Base-by-base conservation (phyloP, 2,113 vertebrate genomes). In the Serinus canaria region DNA sequence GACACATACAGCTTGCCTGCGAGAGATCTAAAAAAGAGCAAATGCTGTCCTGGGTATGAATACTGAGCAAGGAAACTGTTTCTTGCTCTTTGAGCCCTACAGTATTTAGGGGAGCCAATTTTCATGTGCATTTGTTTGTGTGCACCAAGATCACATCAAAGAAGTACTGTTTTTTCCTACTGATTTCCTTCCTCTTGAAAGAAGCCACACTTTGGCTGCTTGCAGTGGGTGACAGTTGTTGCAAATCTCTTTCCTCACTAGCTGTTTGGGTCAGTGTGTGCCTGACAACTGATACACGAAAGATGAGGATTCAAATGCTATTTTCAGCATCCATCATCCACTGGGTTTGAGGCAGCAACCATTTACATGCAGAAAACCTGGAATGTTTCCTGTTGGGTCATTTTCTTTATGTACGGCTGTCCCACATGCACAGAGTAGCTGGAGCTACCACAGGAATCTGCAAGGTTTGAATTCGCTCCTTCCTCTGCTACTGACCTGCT, bases 1-100 rank as follows among this genome's bases (percentile, higher is more conserved):
- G 18, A 17, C 33, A 35, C 0, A 0, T 55, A 16, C 21, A 44
- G 19, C 35, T 50, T 81, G 37, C 18, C 25, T 27, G 14, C 0
- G 2, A 73, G 30, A 59, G 24, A 37, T 30, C 16, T 52, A 20
- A 72, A 60, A 75, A 28, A 11, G 18, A 74, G 19, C 35, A 55
- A 39, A 16, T 55, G 52, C 58, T 70, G 31, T 52, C 80, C 43
- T 50, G 47, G 11, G 17, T 62, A 11, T 35, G 35, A 69, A 58
- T 31, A n/a, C n/a, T 64, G 72, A 86, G 62, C 67, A 69, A 53
- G 28, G 37, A 86, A 66, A 53, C 7, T 17, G 4, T 18, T 90
- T 67, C 74, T 68, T 92, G 41, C 59, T 66, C 24, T 55, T 87
- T 77, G 60, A 94, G 50, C 47, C 46, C 64, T 55, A 37, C 47